Evolutionary conservation across 2,113 vertebrate species (phyloP).

Genomic region (Bettongia penicillata): DNA sequence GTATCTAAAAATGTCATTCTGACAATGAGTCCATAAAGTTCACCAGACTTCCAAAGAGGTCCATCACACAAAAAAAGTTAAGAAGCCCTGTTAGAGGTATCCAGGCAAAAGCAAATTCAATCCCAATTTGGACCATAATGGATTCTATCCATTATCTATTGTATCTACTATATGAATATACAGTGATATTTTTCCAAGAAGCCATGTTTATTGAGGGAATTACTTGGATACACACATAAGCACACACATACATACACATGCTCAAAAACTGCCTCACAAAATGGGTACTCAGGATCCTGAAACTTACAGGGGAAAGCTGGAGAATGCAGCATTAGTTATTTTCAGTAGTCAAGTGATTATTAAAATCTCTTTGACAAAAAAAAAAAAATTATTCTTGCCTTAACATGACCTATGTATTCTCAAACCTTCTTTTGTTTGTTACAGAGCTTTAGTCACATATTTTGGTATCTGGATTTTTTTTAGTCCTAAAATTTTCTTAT

Average conservation of each 20-base stretch:
- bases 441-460: background rate
- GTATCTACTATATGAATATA: background rate
- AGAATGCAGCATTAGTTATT: constrained; percentile 16
- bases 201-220: constrained; percentile 14
- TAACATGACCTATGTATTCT: constrained; percentile 28
- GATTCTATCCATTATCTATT: background rate
- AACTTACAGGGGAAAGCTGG: constrained; percentile 4
- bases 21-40: background rate
- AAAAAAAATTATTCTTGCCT: background rate
- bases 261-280: constrained; percentile 5
- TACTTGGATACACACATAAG: constrained; percentile 26
- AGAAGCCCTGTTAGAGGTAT: background rate
- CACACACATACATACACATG: background rate
- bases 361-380: constrained; percentile 12
- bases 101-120: constrained; percentile 46
- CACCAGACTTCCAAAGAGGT: background rate
- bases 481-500: background rate
- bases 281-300: background rate
- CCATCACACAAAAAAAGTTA: background rate
- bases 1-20: background rate
- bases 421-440: constrained; percentile 13
- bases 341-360: constrained; percentile 8
- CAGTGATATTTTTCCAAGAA: constrained; percentile 51
- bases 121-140: constrained; percentile 55
- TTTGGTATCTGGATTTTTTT: background rate